A percentile compares a stretch with the other conserved stretches of the same genome.
Conservation (phyloP, 2,888 invertebrate genomes). For the Rhingia campestris region DNA sequence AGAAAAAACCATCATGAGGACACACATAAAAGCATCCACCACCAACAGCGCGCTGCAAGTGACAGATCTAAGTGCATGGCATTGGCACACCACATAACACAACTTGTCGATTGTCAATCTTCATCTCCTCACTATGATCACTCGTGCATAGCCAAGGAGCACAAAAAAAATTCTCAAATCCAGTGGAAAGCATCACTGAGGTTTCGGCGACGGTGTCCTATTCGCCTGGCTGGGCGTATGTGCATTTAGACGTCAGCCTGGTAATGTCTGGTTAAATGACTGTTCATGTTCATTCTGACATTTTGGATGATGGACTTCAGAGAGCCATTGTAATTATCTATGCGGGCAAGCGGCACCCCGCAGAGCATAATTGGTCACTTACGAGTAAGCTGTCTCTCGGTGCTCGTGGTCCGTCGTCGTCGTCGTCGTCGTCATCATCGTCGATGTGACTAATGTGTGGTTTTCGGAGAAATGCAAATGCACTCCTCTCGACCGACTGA, state of each 20-base stretch:
- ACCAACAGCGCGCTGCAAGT: no score
- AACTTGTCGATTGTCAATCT: constrained; percentile 50
- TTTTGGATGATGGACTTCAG: constrained; percentile 54
- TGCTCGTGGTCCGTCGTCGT: not conserved
- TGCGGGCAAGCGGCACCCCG: constrained; percentile 15
- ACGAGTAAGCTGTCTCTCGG: constrained; percentile 6
- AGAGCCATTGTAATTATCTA: constrained; percentile 45
- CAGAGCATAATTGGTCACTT: constrained; percentile 61
- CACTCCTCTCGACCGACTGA: not conserved
- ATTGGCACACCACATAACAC: constrained; percentile 7
- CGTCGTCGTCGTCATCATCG: no score
- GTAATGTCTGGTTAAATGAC: constrained; percentile 50
- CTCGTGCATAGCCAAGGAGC: constrained; percentile 30
- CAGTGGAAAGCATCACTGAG: constrained; percentile 54
- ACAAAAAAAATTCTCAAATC: not conserved
- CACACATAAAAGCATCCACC: no score
- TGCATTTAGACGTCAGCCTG: constrained; percentile 52
- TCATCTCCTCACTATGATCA: not conserved
- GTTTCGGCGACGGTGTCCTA: constrained; percentile 18
- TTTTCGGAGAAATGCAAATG: constrained; percentile 20
- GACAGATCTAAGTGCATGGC: no score
- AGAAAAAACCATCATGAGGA: no score
- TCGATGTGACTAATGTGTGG: not conserved
- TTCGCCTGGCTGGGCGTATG: not conserved
- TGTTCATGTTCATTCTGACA: constrained; percentile 58